Base-by-base conservation (phyloP, 30 jellyfish, hydroid and myxozoan species). In the Aurelia aurita complex sp. Pacific region DNA sequence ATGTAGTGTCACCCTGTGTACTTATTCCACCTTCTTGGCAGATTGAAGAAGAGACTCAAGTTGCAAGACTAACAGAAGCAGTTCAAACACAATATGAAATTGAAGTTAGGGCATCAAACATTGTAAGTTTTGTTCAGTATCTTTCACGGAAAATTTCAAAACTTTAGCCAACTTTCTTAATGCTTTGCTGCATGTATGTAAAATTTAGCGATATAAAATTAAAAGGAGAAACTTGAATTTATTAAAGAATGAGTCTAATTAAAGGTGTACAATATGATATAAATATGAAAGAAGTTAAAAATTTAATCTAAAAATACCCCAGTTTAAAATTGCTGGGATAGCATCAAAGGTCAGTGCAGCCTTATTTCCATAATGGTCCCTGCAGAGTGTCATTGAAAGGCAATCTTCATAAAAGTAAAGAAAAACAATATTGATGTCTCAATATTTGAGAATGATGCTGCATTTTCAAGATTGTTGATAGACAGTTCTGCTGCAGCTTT, bases 31-130 rank as follows among this genome's bases (percentile, higher is more conserved):
- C 32, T 64, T 64, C 18, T 43, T 67, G 32, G 42, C 80, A 91
- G 98, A 88, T 79, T 29, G 98, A 91, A 74, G 98, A 91, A 42
- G 98, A 91, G 86, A 91, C 94, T 10, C 98, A 91, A 73, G 94
- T 91, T 35, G 98, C 94, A 64, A 75, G 98, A 67, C 89, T 91
- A 32, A 85, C 98, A n/a, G 97, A 91, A 67, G 76, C 98, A 32
- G 98, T 91, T 4, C 97, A 86, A 85, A 94, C 81, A 34, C 93
- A 85, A 60, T 85, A 91, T 91, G 98, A 91, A 91, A 75, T 86
- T 16, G 96, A 91, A 60, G 98, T 91, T 12, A 77, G 98, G 52
- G 96, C 96, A n/a, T 79, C 98, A 55, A 91, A 91, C 78, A 72
- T 91, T 67, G 98, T 91, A 64, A 79, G 96, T 53, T 42, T 66